A percentile compares a stretch with the other conserved stretches of the same genome.
Conservation (phyloP, 2,113 vertebrate genomes). For the Amblyopsis rosae region DNA sequence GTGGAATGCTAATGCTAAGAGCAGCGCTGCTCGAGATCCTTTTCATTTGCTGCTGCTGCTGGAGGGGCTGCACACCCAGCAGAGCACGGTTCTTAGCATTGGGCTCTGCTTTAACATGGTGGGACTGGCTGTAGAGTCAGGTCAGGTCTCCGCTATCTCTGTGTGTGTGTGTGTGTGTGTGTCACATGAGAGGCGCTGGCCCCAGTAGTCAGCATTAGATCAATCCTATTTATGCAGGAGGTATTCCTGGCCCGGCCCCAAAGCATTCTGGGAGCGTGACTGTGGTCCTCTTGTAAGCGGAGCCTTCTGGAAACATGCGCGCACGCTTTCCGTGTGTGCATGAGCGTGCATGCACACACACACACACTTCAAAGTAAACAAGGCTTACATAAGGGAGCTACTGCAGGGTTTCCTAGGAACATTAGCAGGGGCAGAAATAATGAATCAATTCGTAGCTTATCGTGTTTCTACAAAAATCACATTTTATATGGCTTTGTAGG, state of each 20-base stretch:
- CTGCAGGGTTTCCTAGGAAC: slow-evolving; percentile 9
- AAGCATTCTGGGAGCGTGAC: slow-evolving; percentile 46
- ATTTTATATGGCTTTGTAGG: neutral
- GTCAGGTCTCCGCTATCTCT: no score
- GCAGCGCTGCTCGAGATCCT: slow-evolving; percentile 47
- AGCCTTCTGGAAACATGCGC: slow-evolving; percentile 33
- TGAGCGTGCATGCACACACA: neutral
- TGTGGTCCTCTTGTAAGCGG: slow-evolving; percentile 57
- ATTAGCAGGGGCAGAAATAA: slow-evolving; percentile 1
- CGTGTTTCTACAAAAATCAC: no score
- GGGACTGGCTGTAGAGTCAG: no score
- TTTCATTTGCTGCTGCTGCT: neutral
- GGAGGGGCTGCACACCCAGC: slow-evolving; percentile 3
- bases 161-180: neutral
- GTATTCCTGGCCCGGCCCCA: slow-evolving; percentile 58
- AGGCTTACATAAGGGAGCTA: slow-evolving; percentile 31
- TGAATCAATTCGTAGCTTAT: neutral
- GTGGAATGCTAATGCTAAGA: slow-evolving; percentile 64
- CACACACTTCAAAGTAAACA: slow-evolving; percentile 37
- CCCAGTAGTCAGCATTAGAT: slow-evolving; percentile 54
- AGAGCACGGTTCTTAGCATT: no score
- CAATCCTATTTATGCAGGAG: slow-evolving; percentile 72
- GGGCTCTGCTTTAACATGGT: no score
- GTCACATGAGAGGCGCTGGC: slow-evolving; percentile 66
- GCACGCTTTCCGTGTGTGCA: neutral